Conservation (phyloP, 1,140 invertebrate species). For the Plutomurus gul region DNA sequence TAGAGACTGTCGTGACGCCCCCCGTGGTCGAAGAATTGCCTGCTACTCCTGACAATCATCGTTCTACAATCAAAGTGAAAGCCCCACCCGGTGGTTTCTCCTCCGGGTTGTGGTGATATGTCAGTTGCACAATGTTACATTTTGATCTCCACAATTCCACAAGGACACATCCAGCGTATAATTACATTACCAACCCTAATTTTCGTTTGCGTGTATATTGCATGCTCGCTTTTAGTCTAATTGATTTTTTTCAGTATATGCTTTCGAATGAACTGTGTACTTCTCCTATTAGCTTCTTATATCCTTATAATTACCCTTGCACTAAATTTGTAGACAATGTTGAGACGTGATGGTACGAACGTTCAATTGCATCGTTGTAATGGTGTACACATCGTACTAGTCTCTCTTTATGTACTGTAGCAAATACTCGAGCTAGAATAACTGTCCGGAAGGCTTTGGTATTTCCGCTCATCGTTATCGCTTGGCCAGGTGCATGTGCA, state of each 20-base stretch:
- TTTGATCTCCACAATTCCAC: not conserved
- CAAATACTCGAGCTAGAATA: too few species aligned
- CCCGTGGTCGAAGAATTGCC: conserved; percentile 9
- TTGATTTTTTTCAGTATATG: too few species aligned
- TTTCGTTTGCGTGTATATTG: not conserved
- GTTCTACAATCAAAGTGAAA: conserved; percentile 48
- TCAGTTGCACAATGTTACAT: not conserved
- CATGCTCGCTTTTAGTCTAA: not conserved
- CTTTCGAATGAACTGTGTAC: not conserved
- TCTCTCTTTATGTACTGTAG: too few species aligned
- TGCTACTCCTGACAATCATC: not conserved
- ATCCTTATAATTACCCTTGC: too few species aligned
- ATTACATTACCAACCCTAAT: too few species aligned
- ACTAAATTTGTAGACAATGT: not conserved
- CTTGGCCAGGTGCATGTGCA: too few species aligned
- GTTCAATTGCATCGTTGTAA: not conserved
- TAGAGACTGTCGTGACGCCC: not conserved
- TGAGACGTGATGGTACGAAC: not conserved
- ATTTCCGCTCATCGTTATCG: too few species aligned
- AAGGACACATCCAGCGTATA: not conserved
- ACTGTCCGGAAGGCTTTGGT: too few species aligned
- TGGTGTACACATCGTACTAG: too few species aligned
- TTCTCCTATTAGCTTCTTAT: not conserved
- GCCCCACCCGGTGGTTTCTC: conserved; percentile 55
- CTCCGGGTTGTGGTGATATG: conserved; percentile 54